Evolutionary conservation across 2,888 invertebrate genomes (phyloP).

Genomic region (Nycteola revayana): DNA sequence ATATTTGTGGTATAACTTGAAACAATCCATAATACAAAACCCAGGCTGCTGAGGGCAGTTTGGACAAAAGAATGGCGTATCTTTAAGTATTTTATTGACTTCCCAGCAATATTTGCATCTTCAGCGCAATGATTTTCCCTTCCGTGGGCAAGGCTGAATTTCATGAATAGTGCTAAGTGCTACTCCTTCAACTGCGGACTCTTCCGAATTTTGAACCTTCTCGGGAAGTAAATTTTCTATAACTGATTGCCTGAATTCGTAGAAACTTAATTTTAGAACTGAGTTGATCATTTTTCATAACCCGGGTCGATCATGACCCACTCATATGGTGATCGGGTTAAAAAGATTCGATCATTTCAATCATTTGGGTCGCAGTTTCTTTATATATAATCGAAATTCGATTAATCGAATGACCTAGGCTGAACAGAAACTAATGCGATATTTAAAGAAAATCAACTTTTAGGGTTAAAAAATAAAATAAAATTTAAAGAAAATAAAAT

Average conservation of each 20-base stretch:
- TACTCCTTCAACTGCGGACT: no score
- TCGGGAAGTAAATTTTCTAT: slow-evolving; percentile 3
- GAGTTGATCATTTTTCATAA: no score
- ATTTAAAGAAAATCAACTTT: no score
- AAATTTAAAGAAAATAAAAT: no score
- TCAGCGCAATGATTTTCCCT: slow-evolving; percentile 7
- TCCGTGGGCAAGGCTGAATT: slow-evolving; percentile 6
- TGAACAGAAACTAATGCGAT: no score
- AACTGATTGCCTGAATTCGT: slow-evolving; percentile 2
- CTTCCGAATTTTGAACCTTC: slow-evolving; percentile 2
- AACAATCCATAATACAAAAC: slow-evolving; percentile 3
- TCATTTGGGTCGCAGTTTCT: no score
- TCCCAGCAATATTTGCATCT: slow-evolving; percentile 9
- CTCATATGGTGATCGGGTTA: no score
- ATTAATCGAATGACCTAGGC: no score
- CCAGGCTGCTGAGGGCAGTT: slow-evolving; percentile 4
- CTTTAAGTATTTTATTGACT: slow-evolving; percentile 5
- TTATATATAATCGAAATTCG: no score
- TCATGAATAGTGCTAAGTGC: not conserved
- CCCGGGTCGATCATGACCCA: no score
- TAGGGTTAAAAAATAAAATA: no score
- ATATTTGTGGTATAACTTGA: slow-evolving; percentile 1
- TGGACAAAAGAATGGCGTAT: slow-evolving; percentile 2
- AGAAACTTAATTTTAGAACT: not conserved
- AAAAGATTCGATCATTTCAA: no score